These are phyloP conservation scores for Platypus cylindrus DNA, from an alignment of 2,888 invertebrate species.

Conservation along the genomic window DNA sequence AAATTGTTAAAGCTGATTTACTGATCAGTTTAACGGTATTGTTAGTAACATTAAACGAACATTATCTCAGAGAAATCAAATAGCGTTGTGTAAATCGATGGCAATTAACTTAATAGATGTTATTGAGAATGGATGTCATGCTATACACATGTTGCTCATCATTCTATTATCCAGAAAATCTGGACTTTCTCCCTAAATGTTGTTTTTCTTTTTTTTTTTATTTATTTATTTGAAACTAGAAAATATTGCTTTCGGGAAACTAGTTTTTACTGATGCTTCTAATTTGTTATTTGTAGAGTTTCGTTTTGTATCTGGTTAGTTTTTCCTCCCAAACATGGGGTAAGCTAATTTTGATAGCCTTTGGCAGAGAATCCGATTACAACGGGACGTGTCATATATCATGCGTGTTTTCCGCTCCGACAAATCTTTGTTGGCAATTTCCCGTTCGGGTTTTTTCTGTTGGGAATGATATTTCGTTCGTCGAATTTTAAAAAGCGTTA, in stretches of 20 bases:
- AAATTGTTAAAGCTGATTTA: too few species aligned
- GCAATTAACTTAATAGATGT: conserved; percentile 8
- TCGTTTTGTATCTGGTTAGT: conserved; percentile 9
- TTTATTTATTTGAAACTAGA: too few species aligned
- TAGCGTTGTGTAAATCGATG: conserved; percentile 4
- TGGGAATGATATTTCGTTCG: too few species aligned
- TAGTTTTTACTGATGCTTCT: conserved; percentile 9
- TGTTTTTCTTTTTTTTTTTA: too few species aligned
- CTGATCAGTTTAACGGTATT: too few species aligned
- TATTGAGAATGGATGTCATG: conserved; percentile 4
- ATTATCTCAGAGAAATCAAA: conserved; percentile 6
- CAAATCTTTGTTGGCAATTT: conserved; percentile 1
- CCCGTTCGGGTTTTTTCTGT: too few species aligned
- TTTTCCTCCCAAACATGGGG: conserved; percentile 9
- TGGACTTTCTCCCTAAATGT: too few species aligned
- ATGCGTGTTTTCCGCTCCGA: conserved; percentile 4
- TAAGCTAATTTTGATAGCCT: conserved; percentile 10
- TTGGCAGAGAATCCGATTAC: conserved; percentile 8
- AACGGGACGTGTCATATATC: conserved; percentile 8
- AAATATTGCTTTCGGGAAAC: conserved; percentile 3
- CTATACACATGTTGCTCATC: conserved; percentile 5
- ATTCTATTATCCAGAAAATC: conserved; percentile 6
- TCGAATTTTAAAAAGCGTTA: too few species aligned
- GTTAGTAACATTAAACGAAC: too few species aligned
- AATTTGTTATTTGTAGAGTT: conserved; percentile 12